These are phyloP conservation scores for Chelonus formosanus DNA, from an alignment of 2,888 invertebrate species.

Conservation along the genomic window DNA sequence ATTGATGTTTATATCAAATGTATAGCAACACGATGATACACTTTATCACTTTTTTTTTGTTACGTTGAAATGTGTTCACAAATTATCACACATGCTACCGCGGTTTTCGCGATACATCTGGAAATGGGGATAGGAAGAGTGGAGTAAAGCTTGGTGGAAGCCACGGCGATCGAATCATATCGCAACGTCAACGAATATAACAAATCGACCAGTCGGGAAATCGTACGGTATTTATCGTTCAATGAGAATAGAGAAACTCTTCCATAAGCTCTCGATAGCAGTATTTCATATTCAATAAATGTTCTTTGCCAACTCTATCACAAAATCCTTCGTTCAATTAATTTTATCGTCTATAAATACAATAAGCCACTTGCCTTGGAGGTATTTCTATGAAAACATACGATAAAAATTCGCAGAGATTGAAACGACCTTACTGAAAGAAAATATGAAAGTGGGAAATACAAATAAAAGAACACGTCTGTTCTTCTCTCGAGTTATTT, in stretches of 20 bases:
- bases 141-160: background rate
- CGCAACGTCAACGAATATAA: conserved; percentile 49
- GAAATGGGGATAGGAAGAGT: conserved; percentile 31
- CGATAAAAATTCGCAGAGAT: conserved; percentile 5
- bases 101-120: conserved; percentile 45
- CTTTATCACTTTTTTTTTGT: conserved; percentile 34
- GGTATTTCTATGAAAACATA: background rate
- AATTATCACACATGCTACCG: conserved; percentile 58
- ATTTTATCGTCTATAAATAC: conserved; percentile 21
- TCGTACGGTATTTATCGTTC: conserved; percentile 54
- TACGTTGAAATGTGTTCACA: conserved; percentile 46
- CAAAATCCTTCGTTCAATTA: conserved; percentile 21
- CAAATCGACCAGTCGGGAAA: conserved; percentile 55
- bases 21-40: conserved; percentile 23
- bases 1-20: conserved; percentile 19
- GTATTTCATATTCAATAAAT: conserved; percentile 5
- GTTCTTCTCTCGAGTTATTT: background rate
- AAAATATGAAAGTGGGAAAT: conserved; percentile 2
- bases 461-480: conserved; percentile 2
- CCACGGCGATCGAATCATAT: conserved; percentile 49
- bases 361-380: conserved; percentile 16
- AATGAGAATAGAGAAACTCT: conserved; percentile 36
- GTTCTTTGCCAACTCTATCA: conserved; percentile 14
- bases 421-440: background rate
- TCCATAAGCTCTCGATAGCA: conserved; percentile 7